Conservation (phyloP, 2,888 invertebrate species). For the Nebria brevicollis region DNA sequence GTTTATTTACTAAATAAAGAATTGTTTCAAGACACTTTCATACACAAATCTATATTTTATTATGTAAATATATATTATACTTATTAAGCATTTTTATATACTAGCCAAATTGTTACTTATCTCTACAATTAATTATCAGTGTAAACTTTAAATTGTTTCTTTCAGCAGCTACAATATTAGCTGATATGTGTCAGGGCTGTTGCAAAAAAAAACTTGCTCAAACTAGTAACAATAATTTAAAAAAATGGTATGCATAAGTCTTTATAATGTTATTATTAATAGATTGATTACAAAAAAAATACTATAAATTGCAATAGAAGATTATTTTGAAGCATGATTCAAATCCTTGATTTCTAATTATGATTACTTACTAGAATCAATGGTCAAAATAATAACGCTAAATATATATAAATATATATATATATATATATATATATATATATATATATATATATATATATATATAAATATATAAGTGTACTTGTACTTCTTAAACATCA, state of each 20-base stretch:
- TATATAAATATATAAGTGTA: too few relatives aligned
- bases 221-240: neutral
- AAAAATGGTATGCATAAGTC: slow-evolving; percentile 23
- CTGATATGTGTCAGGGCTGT: slow-evolving; percentile 42
- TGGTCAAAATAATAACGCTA: neutral
- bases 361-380: neutral
- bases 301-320: neutral
- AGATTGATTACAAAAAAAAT: neutral
- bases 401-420: too few relatives aligned
- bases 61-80: slow-evolving; percentile 36
- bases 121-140: slow-evolving; percentile 30
- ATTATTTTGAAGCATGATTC: neutral
- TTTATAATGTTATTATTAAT: slow-evolving; percentile 7
- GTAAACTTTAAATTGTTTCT: slow-evolving; percentile 29
- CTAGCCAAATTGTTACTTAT: slow-evolving; percentile 37
- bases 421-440: too few relatives aligned
- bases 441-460: too few relatives aligned
- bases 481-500: neutral
- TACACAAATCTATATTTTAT: slow-evolving; percentile 46
- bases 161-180: slow-evolving; percentile 41
- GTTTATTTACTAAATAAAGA: slow-evolving; percentile 44
- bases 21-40: slow-evolving; percentile 37
- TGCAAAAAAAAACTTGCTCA: neutral
- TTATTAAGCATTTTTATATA: slow-evolving; percentile 36
- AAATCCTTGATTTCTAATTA: slow-evolving; percentile 6